phyloP scores from a whole-genome alignment of 2,888 invertebrate species.

The Icerya purchasi region DNA sequence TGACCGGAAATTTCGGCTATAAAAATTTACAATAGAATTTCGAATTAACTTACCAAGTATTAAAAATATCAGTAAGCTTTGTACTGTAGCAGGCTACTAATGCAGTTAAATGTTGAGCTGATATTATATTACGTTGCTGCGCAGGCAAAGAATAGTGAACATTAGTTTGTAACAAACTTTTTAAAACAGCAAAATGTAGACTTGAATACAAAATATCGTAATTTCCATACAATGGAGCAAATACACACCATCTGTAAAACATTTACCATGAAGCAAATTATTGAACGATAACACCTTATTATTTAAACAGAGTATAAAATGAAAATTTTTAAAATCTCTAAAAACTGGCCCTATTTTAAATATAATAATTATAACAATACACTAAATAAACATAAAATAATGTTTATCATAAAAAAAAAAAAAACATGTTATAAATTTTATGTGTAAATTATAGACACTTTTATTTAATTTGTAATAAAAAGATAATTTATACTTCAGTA shows the following conservation, averaged over 20 bases:
- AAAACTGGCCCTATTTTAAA: no score
- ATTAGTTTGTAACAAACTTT: conserved; percentile 36
- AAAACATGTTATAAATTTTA: no score
- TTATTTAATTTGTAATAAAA: conserved; percentile 24
- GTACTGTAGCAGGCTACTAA: conserved; percentile 22
- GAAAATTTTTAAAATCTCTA: no score
- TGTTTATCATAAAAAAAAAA: neutral
- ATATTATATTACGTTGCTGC: conserved; percentile 33
- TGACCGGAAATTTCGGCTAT: no score
- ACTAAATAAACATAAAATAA: neutral
- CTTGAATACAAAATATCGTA: conserved; percentile 33
- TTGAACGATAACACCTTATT: conserved; percentile 25
- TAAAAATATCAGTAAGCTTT: neutral
- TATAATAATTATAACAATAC: no score
- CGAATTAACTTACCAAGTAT: neutral
- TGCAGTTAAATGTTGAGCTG: conserved; percentile 37
- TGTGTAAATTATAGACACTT: conserved; percentile 21
- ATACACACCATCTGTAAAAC: conserved; percentile 39
- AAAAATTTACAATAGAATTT: no score
- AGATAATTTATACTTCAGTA: conserved; percentile 30
- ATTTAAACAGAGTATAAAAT: no score
- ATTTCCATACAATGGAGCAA: conserved; percentile 36
- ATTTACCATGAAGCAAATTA: neutral
- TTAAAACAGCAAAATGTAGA: conserved; percentile 42
- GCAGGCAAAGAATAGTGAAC: conserved; percentile 13